These are phyloP conservation scores for Anastrepha obliqua DNA, from an alignment of 1,140 invertebrate genomes.

Conservation along the genomic window DNA sequence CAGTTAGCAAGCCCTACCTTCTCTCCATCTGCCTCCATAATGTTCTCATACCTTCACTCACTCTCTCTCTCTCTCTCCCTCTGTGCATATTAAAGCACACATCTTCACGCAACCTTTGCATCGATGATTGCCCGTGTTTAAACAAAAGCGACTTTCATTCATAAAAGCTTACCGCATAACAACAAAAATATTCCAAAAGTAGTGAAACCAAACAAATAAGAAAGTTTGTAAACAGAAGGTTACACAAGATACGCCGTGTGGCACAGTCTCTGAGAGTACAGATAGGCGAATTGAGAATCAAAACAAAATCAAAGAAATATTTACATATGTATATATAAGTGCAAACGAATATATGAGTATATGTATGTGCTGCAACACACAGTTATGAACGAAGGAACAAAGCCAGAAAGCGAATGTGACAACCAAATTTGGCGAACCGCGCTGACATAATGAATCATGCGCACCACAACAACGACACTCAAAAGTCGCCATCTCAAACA, in stretches of 20 bases:
- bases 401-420: background rate
- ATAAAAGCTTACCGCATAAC: slow-evolving; percentile 50
- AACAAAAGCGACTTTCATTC: slow-evolving; percentile 58
- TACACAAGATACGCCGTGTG: background rate
- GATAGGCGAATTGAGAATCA: slow-evolving; percentile 5
- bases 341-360: background rate
- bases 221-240: background rate
- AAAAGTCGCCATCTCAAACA: background rate
- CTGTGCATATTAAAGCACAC: background rate
- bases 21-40: too few species aligned
- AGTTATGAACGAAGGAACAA: background rate
- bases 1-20: too few species aligned
- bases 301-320: slow-evolving; percentile 22
- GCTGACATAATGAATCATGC: slow-evolving; percentile 26
- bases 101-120: background rate
- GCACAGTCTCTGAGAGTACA: background rate
- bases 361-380: background rate
- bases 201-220: background rate
- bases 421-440: slow-evolving; percentile 13
- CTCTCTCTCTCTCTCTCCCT: background rate
- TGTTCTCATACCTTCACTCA: background rate
- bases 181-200: slow-evolving; percentile 6
- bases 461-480: background rate
- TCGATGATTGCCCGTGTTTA: slow-evolving; percentile 9
- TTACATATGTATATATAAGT: background rate